A percentile compares a stretch with the other conserved stretches of the same genome.
Evolutionary conservation across 2,888 invertebrate genomes (phyloP).

Genomic region (Nephrocerus scutellatus): DNA sequence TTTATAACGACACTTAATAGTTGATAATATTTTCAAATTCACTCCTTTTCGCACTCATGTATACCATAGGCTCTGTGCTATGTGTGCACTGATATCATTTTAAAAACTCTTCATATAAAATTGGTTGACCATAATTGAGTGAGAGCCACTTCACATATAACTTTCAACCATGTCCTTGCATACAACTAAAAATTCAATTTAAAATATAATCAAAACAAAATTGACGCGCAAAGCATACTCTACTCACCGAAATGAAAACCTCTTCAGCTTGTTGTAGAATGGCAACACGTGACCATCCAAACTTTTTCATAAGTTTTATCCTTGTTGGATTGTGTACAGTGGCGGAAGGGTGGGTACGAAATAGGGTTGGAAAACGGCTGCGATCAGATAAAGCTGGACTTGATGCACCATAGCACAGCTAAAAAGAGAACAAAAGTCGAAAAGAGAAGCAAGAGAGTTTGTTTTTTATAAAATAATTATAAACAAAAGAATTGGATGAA

Average conservation of each 20-base stretch:
- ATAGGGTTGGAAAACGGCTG: slow-evolving; percentile 93
- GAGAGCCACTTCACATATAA: too few species aligned
- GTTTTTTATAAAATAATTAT: slow-evolving; percentile 1
- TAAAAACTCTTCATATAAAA: too few species aligned
- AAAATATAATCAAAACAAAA: too few species aligned
- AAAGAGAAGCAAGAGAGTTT: slow-evolving; percentile 2
- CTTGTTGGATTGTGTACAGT: slow-evolving; percentile 98
- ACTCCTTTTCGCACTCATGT: too few species aligned
- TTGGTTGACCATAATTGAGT: too few species aligned
- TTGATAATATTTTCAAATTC: too few species aligned
- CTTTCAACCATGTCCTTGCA: too few species aligned
- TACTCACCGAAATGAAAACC: slow-evolving; percentile 83
- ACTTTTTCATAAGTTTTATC: slow-evolving; percentile 93
- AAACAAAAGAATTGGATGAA: background rate
- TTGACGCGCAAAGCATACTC: too few species aligned
- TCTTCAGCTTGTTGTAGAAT: slow-evolving; percentile 98
- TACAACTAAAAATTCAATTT: too few species aligned
- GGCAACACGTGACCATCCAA: slow-evolving; percentile 95
- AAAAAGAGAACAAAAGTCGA: slow-evolving; percentile 29
- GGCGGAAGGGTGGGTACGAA: slow-evolving; percentile 98
- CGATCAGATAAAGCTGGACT: slow-evolving; percentile 97
- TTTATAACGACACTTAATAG: too few species aligned
- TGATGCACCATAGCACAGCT: slow-evolving; percentile 98
- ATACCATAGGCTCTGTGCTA: too few species aligned
- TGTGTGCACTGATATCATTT: too few species aligned